Evolutionary conservation across 2,888 invertebrate genomes (phyloP).

Genomic region (Cetonia aurata): DNA sequence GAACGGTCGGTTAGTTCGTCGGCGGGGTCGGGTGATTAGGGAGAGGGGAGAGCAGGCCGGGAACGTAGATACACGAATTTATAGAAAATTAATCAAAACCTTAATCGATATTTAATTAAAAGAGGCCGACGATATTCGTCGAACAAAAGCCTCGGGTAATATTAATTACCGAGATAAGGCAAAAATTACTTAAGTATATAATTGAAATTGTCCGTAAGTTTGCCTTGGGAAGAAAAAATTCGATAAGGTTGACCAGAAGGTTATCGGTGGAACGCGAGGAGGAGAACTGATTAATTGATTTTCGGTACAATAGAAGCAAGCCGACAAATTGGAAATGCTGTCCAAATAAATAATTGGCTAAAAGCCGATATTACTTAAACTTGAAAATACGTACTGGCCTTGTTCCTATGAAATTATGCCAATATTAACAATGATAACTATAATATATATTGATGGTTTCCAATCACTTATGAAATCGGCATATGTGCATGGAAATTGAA

Average conservation of each 20-base stretch:
- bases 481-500: no score
- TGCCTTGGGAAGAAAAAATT: not conserved
- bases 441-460: no score
- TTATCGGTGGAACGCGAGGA: not conserved
- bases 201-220: slow-evolving; percentile 30
- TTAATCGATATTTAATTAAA: slow-evolving; percentile 41
- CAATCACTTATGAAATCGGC: no score
- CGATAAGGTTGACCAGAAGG: not conserved
- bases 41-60: slow-evolving; percentile 10
- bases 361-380: no score
- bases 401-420: no score
- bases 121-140: slow-evolving; percentile 35
- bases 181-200: slow-evolving; percentile 40
- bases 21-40: slow-evolving; percentile 6
- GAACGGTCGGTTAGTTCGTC: not conserved
- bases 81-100: slow-evolving; percentile 41
- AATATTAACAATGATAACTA: no score
- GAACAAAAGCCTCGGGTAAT: slow-evolving; percentile 33
- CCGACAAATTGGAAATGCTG: slow-evolving; percentile 18
- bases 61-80: slow-evolving; percentile 40
- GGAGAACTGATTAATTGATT: slow-evolving; percentile 14
- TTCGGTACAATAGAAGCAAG: slow-evolving; percentile 32
- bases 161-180: slow-evolving; percentile 36
- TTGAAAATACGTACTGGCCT: not conserved
- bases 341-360: no score